Conservation (phyloP, 2,888 invertebrate genomes). For the Leptogaster cylindrica region DNA sequence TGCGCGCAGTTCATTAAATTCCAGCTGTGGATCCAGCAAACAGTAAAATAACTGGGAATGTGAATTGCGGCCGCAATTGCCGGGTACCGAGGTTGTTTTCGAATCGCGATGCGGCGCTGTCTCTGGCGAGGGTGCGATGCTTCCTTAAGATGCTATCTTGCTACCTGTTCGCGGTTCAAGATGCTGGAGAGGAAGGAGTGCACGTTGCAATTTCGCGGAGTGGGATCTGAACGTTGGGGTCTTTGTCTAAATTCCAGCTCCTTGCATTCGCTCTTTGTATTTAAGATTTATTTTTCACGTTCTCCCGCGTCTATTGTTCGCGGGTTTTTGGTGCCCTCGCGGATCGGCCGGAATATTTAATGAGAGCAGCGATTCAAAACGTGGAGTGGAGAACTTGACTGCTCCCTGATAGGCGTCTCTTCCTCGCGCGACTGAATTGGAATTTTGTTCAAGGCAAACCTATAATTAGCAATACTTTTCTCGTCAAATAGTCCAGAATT, state of each 20-base stretch:
- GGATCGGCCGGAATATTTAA: constrained; percentile 27
- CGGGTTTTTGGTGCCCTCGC: neutral
- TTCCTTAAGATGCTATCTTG: constrained; percentile 13
- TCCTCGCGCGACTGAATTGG: too few species aligned
- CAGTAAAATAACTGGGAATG: constrained; percentile 6
- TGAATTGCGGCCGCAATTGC: too few species aligned
- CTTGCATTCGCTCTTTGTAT: too few species aligned
- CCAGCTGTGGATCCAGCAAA: neutral
- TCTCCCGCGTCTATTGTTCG: constrained; percentile 13
- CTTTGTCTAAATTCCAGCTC: neutral
- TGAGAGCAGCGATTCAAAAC: neutral
- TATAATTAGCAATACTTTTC: constrained; percentile 4
- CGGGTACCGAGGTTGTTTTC: too few species aligned
- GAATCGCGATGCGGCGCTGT: too few species aligned
- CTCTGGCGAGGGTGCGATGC: constrained; percentile 9
- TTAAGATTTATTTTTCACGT: constrained; percentile 15
- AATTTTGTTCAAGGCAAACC: neutral
- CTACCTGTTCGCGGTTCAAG: constrained; percentile 17
- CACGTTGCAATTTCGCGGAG: neutral
- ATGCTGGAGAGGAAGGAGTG: neutral
- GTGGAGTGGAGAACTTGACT: neutral
- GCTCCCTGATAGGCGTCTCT: too few species aligned
- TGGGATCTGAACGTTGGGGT: neutral
- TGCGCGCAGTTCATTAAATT: constrained; percentile 6
- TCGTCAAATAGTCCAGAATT: constrained; percentile 10